phyloP scores from a whole-genome alignment of 2,113 vertebrate species.

The Brevimyrus niger region DNA sequence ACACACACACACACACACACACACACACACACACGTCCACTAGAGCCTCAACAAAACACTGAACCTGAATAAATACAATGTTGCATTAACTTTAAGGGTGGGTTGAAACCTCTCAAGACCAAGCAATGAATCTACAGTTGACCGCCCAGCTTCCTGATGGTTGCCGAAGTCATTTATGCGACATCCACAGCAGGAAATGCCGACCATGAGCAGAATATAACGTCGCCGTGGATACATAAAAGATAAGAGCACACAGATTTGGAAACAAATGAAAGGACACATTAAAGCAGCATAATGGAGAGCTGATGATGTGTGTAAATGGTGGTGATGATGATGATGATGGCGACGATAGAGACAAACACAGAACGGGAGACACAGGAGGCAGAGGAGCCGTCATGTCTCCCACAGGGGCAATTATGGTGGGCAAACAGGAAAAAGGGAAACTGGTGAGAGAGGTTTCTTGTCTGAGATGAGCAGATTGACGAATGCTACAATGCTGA shows the following conservation, averaged over 20 bases:
- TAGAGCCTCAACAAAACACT: not conserved
- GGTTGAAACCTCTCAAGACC: not conserved
- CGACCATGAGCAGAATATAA: not conserved
- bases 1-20: not conserved
- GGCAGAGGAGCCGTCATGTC: not conserved
- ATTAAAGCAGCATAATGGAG: constrained; percentile 11
- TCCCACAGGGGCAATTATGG: constrained; percentile 13
- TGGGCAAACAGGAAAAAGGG: constrained; percentile 15
- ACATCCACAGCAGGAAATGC: not conserved
- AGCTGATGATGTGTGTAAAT: not conserved
- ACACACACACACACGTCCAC: not conserved
- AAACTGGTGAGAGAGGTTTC: not conserved
- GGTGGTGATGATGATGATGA: not conserved
- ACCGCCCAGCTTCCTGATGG: not conserved
- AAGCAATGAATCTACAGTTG: not conserved
- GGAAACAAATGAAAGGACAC: not conserved
- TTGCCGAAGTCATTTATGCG: not conserved
- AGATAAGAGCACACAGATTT: not conserved
- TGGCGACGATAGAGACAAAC: not conserved
- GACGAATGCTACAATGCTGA: not conserved
- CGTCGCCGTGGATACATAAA: not conserved
- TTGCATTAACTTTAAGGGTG: not conserved
- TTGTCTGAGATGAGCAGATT: not conserved
- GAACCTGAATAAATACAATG: not conserved
- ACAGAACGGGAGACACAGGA: not conserved